Base-by-base conservation (phyloP, 2,888 invertebrate species). In the Caenorhabditis sp. region DNA sequence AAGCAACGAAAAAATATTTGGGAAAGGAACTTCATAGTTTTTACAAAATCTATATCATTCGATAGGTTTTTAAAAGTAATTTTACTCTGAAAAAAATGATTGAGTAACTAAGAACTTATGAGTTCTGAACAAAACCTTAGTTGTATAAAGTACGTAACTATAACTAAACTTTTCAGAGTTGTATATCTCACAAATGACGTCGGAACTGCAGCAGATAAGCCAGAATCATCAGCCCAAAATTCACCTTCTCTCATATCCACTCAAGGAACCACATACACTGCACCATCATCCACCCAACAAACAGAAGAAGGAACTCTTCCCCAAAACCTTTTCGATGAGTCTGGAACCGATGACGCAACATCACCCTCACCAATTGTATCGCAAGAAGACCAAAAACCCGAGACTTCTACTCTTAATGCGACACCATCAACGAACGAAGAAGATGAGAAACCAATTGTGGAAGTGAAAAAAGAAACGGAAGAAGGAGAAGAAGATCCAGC, bases 331-430 rank as follows among this genome's bases (percentile, higher is more conserved):
- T 78, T 81, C 36, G 77, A 81, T 36, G 83, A 83, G 26, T 53
- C 78, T 36, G 76, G 67, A 38, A 75, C 62, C 38, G 68, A 67
- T 31, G 73, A 76, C 10, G 43, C 23, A 43, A 49, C 38, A 38
- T 59, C 53, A 53, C 36, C 91, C 91, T 85, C 93, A 92, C 88
- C 61, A 43, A 17, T 60, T 65, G n/a, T 91, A 70, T 90, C 92
- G 31, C 12, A 36, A 58, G 38, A 20, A 17, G 38, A n/a, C 17
- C 58, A 36, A n/a, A 20, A 58, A 58, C 3, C n/a, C 12, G 25
- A 52, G 23, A n/a, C 8, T 38, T 8, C 21, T 2, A 1, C 59
- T 7, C n/a, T n/a, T n/a, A 27, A 23, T 5, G 12, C 26, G 2
- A 23, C 53, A 20, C 50, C 50, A 50, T n/a, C 53, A 53, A 23